Evolutionary conservation across 2,797 vertebrate genomes (phyloP), one percentile per base, ranked within the genome.

Genomic region (Anas acuta): DNA sequence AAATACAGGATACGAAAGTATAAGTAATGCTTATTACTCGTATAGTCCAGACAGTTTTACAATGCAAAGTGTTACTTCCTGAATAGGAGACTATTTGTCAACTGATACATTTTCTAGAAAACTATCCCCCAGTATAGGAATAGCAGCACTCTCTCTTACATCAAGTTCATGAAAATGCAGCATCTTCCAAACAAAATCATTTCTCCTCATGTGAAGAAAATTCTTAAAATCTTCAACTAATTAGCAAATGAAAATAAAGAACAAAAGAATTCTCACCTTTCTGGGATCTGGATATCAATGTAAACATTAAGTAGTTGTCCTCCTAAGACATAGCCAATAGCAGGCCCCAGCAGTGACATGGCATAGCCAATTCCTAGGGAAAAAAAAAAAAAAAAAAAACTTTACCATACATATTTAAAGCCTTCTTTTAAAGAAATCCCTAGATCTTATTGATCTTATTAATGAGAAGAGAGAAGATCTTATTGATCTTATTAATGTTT

Each of bases 321-420:
- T 92, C 98, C 98, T 86, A 98, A 84, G 30, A 98, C 87, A 86
- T 98, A 98, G 84, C 98, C 98, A 95, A 98, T 25, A 66, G 98
- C 98, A 87, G 98, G 98, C 58, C 98, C 98, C 85, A 98, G 83
- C 39, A 98, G 66, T 56, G 98, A 98, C 98, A 98, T 98, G 22
- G 97, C 94, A 94, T 97, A 98, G 69, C 98, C 98, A 92, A 98
- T 97, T 92, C 98, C 98, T 98, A 92, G n/a, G 39, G 11, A 11
- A 11, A 41, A 41, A 41, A 41, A 95, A 75, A 41, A 41, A 95
- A 75, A 87, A 56, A 39, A 89, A 13, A 43, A 8, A 43, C 17
- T 57, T 83, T 39, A 77, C 21, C 3, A 41, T 1, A 47, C 4
- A 5, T 19, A 60, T 37, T 79, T 53, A 17, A 45, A 26, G 8